Conservation (phyloP, 1,140 invertebrate species). For the Apis mellifera region Amel_HAv3.1 CM009935.2:5275501-5276000, state of each 20-base stretch:
- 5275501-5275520: constrained; percentile 25
- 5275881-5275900: no score
- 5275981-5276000: no score
- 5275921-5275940: no score
- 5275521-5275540: constrained; percentile 44
- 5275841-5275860: background rate
- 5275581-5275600: constrained; percentile 50
- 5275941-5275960: no score
- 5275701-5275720: constrained; percentile 3
- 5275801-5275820: no score
- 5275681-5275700: constrained; percentile 18
- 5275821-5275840: background rate
- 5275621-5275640: background rate
- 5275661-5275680: constrained; percentile 20
- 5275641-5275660: constrained; percentile 28
- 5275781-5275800: background rate
- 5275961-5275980: no score
- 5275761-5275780: background rate
- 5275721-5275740: background rate
- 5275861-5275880: background rate
- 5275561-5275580: constrained; percentile 51
- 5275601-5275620: constrained; percentile 26
- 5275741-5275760: constrained; percentile 1
- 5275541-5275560: constrained; percentile 37
- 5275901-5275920: no score